Evolutionary conservation across 1,140 invertebrate species (phyloP).

Genomic region (Aphelinus atriplicis): DNA sequence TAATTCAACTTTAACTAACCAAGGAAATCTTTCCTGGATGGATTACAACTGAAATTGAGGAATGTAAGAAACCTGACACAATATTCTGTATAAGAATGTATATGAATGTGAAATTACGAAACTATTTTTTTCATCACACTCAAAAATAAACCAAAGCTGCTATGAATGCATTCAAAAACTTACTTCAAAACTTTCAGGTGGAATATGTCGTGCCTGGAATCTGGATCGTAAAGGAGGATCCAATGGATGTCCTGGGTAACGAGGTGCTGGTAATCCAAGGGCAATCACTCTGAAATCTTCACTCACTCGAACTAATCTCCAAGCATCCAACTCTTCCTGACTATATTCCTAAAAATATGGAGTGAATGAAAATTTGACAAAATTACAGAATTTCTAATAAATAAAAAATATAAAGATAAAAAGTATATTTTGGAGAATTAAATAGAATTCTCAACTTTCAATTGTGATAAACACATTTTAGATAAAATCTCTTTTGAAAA

Average conservation of each 20-base stretch:
- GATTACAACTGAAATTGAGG: too few species aligned
- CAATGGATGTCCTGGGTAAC: conserved; percentile 90
- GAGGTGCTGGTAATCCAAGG: conserved; percentile 86
- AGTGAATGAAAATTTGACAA: too few species aligned
- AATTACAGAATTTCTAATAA: conserved; percentile 1
- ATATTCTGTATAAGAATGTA: too few species aligned
- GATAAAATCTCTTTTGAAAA: neutral
- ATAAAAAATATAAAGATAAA: neutral
- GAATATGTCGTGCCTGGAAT: conserved; percentile 91
- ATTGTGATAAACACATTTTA: neutral
- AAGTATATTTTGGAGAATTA: neutral
- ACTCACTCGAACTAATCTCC: conserved; percentile 88
- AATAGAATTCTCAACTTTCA: conserved; percentile 27
- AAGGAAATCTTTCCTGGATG: too few species aligned
- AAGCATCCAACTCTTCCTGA: conserved; percentile 80
- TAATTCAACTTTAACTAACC: too few species aligned
- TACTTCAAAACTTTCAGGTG: conserved; percentile 71
- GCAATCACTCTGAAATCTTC: conserved; percentile 94
- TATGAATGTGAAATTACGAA: too few species aligned
- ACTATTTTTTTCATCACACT: too few species aligned
- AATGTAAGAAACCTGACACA: too few species aligned
- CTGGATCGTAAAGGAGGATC: conserved; percentile 95
- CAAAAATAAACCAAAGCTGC: too few species aligned
- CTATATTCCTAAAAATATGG: conserved; percentile 75
- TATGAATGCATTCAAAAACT: conserved; percentile 42